Conservation (phyloP, 2,113 vertebrate species). For the Cercopithecus mona region DNA sequence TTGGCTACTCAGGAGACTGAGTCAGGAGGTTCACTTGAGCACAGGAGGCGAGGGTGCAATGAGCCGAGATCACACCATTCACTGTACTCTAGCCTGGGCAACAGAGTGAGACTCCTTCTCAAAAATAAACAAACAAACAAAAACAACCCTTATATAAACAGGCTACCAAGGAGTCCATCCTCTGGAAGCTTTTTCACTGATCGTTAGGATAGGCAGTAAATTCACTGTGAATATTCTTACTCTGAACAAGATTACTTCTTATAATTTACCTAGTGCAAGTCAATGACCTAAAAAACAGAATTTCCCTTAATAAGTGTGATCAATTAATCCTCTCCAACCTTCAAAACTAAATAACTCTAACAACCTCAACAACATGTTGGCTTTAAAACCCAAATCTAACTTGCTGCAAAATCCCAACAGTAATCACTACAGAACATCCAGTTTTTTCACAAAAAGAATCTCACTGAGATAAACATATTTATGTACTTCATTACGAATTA, state of each 20-base stretch:
- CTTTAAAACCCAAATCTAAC: constrained; percentile 33
- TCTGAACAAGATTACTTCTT: not conserved
- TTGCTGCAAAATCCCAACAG: not conserved
- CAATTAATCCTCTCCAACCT: constrained; percentile 4
- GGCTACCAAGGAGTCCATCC: not conserved
- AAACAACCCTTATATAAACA: not conserved
- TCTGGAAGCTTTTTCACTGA: not conserved
- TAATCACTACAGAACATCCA: not conserved
- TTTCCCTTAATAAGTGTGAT: not conserved
- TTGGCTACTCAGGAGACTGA: too few relatives aligned
- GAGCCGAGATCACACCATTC: not conserved
- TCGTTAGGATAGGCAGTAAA: not conserved
- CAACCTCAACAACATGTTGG: not conserved
- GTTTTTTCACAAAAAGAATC: not conserved
- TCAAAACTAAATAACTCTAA: constrained; percentile 16
- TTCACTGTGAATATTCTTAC: not conserved
- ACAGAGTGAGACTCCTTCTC: not conserved
- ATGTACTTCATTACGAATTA: not conserved
- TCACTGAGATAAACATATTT: not conserved
- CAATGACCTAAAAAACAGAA: constrained; percentile 22
- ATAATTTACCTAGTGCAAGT: constrained; percentile 3
- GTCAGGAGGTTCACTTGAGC: not conserved
- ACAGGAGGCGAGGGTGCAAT: not conserved
- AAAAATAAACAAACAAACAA: not conserved
- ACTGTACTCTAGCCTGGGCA: not conserved